Evolutionary conservation across 2,888 invertebrate genomes (phyloP), one percentile per base, ranked within the genome.

Genomic region (Scrobipalpa costella): DNA sequence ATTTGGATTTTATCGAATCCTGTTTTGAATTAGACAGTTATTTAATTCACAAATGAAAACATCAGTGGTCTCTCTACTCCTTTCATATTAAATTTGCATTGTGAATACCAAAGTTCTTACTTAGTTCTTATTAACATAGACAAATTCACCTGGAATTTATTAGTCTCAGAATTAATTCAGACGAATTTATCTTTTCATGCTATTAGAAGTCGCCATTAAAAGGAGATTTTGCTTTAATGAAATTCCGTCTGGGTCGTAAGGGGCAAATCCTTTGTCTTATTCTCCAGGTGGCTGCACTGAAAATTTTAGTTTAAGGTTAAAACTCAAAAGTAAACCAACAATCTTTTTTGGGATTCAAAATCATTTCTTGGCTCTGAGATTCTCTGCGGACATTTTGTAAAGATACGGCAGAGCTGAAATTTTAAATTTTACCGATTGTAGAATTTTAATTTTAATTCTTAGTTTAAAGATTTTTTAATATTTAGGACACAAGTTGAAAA

Each of bases 231-330:
- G 71, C 69, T 69, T 63, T 79, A 81, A 83, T 83, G 78, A 83
- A 83, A 83, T 82, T 82, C 80, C 72, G 71, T 76, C 75, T 72
- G 72, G 72, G 69, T 70, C 76, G 73, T 80, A 79, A 81, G 79
- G 76, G 73, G 66, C 63, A 69, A 69, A 74, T 75, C 75, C 73
- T 77, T 78, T 76, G 71, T 73, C 68, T 33, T 61, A 66, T 65
- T 60, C 62, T 65, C 67, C 70, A 72, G 72, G 74, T 68, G 67
- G 34, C 58, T 50, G 58, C 27, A 21, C 61, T 34, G 19, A 3
- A 36, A 27, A 21, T 27, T 55, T 27, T 27, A 55, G n/a, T 55
- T 21, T 17, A 21, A 9, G 21, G 11, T 19, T n/a, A 49, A 0
- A 19, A 2, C 1, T 7, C 7, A 36, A 36, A 15, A 44, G 44